phyloP scores from a whole-genome alignment of 2,888 invertebrate genomes.

The Geophilus truncorum region DNA sequence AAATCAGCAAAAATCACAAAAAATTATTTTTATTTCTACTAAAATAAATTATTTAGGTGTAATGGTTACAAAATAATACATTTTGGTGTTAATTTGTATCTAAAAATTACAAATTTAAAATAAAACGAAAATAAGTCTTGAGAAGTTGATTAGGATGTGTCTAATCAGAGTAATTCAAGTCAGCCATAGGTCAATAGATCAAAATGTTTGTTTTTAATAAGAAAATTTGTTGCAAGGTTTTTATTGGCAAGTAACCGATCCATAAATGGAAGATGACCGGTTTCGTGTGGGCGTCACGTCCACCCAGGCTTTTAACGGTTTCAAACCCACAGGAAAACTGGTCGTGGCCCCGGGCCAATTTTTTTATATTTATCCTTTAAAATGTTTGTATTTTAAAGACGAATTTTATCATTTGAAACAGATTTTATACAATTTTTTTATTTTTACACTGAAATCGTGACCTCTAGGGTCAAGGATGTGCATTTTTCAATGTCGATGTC shows the following conservation, averaged over 20 bases:
- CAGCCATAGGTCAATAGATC: neutral
- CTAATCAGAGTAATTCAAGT: neutral
- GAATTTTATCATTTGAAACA: too few relatives aligned
- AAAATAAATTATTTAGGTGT: too few relatives aligned
- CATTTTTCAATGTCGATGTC: too few relatives aligned
- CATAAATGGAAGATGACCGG: neutral
- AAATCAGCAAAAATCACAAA: neutral
- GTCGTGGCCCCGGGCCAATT: neutral
- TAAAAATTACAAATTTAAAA: too few relatives aligned
- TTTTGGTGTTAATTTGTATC: too few relatives aligned
- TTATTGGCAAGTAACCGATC: neutral
- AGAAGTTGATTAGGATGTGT: neutral
- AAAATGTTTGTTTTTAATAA: neutral
- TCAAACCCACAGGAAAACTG: neutral
- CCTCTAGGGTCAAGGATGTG: too few relatives aligned
- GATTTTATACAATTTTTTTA: too few relatives aligned
- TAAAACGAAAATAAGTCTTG: too few relatives aligned
- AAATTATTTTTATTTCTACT: neutral
- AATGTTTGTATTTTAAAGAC: too few relatives aligned
- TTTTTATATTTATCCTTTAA: too few relatives aligned
- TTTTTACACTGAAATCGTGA: too few relatives aligned
- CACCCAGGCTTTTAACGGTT: neutral
- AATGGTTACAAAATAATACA: too few relatives aligned
- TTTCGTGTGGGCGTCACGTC: neutral
- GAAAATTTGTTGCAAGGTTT: neutral